Conservation (phyloP, 2,113 vertebrate species). For the Trichomycterus rosablanca region DNA sequence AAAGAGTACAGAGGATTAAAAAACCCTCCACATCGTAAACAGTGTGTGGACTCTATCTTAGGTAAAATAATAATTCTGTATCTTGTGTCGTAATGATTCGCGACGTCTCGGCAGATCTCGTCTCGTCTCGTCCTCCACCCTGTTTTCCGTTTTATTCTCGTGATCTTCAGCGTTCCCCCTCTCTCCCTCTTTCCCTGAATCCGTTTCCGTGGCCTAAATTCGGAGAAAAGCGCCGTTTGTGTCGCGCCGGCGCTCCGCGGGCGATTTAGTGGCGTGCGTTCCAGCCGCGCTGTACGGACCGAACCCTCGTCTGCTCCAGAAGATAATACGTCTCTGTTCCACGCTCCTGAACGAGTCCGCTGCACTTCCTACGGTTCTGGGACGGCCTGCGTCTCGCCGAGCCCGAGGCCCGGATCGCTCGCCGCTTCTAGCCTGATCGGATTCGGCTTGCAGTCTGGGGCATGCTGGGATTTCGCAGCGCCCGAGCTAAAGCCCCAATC, state of each 20-base stretch:
- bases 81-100: too few relatives aligned
- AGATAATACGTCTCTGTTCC: slow-evolving; percentile 29
- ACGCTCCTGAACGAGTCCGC: slow-evolving; percentile 18
- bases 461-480: slow-evolving; percentile 14
- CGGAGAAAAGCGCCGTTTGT: slow-evolving; percentile 30
- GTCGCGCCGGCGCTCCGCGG: slow-evolving; percentile 34
- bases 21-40: too few relatives aligned
- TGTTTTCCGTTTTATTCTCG: slow-evolving; percentile 1
- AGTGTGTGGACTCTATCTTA: too few relatives aligned
- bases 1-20: too few relatives aligned
- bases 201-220: slow-evolving; percentile 34
- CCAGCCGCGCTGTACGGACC: slow-evolving; percentile 14
- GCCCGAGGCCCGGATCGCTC: slow-evolving; percentile 12
- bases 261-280: slow-evolving; percentile 14
- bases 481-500: slow-evolving; percentile 11
- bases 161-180: slow-evolving; percentile 8
- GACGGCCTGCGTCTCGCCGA: not conserved
- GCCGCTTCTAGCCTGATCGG: slow-evolving; percentile 26
- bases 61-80: too few relatives aligned
- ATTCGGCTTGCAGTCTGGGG: slow-evolving; percentile 13
- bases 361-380: slow-evolving; percentile 20
- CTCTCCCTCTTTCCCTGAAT: slow-evolving; percentile 10
- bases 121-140: too few relatives aligned
- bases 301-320: slow-evolving; percentile 15
- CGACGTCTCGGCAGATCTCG: too few relatives aligned